Evolutionary conservation across 1,140 invertebrate species (phyloP).

Genomic region (Physella acuta): DNA sequence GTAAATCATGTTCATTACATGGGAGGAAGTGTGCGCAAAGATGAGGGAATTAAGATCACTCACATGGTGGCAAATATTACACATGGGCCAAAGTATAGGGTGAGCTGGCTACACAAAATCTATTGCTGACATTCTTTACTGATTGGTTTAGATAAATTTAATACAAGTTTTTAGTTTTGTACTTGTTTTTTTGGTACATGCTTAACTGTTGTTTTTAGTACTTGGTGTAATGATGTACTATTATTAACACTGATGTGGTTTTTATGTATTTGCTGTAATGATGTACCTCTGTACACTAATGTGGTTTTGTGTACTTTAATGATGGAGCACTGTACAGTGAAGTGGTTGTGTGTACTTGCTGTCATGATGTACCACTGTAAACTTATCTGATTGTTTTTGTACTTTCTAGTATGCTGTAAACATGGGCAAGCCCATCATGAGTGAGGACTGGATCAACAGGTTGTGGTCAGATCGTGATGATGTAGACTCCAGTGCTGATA

Average conservation of each 20-base stretch:
- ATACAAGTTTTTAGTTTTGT: background rate
- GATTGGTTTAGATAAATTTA: background rate
- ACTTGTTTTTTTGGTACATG: slow-evolving; percentile 2
- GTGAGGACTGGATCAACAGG: slow-evolving; percentile 80
- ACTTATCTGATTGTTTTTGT: background rate
- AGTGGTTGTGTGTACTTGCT: too few relatives aligned
- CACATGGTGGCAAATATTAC: slow-evolving; percentile 87
- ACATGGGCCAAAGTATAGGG: slow-evolving; percentile 82
- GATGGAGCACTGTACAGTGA: too few relatives aligned
- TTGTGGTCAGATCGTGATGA: slow-evolving; percentile 78
- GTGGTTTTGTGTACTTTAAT: too few relatives aligned
- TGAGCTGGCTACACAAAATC: slow-evolving; percentile 33
- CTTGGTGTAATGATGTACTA: too few relatives aligned
- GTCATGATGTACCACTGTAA: too few relatives aligned
- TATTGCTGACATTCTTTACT: background rate
- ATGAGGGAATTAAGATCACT: slow-evolving; percentile 80
- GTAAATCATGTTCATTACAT: slow-evolving; percentile 85
- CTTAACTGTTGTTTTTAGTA: too few relatives aligned
- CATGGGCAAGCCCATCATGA: slow-evolving; percentile 85
- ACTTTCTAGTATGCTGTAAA: slow-evolving; percentile 69
- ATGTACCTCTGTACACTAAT: too few relatives aligned
- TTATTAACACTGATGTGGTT: too few relatives aligned
- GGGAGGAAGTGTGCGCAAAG: slow-evolving; percentile 89
- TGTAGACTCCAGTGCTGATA: slow-evolving; percentile 68
- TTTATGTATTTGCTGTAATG: background rate